Evolutionary conservation across 2,888 invertebrate genomes (phyloP).

Genomic region (Luffia ferchaultella): DNA sequence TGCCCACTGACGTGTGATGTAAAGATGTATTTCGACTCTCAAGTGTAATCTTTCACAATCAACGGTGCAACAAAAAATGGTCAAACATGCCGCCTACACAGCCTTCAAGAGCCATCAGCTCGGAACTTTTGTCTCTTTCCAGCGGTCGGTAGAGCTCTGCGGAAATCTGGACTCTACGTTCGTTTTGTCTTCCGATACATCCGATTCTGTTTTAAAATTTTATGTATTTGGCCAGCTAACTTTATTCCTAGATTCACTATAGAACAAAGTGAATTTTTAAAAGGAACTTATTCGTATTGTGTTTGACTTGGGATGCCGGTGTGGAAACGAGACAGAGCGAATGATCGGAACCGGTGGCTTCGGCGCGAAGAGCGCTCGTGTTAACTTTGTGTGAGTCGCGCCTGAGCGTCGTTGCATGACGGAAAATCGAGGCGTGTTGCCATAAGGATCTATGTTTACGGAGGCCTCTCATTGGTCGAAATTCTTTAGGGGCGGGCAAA

Average conservation of each 20-base stretch:
- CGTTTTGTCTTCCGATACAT: conserved; percentile 21
- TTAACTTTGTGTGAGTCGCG: conserved; percentile 66
- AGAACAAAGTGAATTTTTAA: no score
- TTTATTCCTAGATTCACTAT: no score
- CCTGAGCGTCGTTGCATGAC: conserved; percentile 62
- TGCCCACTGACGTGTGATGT: conserved; percentile 67
- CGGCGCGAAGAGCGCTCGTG: conserved; percentile 49
- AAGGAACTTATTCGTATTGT: no score
- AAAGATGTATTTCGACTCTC: conserved; percentile 68
- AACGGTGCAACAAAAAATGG: conserved; percentile 65
- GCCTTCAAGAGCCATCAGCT: conserved; percentile 44
- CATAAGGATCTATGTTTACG: conserved; percentile 55
- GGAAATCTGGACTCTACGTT: conserved; percentile 12
- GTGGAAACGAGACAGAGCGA: conserved; percentile 49
- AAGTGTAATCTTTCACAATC: conserved; percentile 67
- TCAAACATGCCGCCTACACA: conserved; percentile 63
- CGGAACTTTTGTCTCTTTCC: conserved; percentile 52
- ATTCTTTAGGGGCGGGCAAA: conserved; percentile 48
- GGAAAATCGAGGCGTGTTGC: conserved; percentile 62
- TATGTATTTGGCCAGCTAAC: no score
- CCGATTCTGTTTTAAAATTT: conserved; percentile 25
- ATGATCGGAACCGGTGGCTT: conserved; percentile 50
- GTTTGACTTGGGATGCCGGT: conserved; percentile 21
- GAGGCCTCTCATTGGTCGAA: conserved; percentile 47
- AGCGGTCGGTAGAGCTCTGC: conserved; percentile 15